These are phyloP conservation scores for Sparus aurata DNA, from an alignment of 2,797 vertebrate genomes.

Conservation along the genomic window DNA sequence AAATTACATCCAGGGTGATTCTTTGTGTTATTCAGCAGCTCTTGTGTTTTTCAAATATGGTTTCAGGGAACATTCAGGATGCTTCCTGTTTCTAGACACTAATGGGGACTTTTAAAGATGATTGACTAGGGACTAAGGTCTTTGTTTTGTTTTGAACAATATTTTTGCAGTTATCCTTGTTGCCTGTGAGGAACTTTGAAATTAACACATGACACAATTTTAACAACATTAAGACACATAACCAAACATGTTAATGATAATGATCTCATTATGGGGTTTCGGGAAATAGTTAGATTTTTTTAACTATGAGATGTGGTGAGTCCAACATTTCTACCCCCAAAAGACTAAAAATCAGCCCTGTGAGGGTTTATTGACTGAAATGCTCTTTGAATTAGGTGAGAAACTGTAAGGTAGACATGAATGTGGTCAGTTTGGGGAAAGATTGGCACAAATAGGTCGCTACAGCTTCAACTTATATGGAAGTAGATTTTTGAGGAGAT, in stretches of 20 bases:
- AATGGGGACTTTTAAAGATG: conserved; percentile 38
- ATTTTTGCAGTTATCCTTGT: neutral
- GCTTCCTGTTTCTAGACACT: conserved; percentile 22
- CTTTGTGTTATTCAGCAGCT: conserved; percentile 44
- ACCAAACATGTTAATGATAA: neutral
- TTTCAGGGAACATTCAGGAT: conserved; percentile 36
- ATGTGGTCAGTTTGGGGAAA: conserved; percentile 1
- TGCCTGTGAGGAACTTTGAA: conserved; percentile 8
- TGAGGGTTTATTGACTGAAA: conserved; percentile 37
- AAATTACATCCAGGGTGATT: conserved; percentile 48
- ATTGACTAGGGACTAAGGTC: conserved; percentile 19
- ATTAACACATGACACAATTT: neutral
- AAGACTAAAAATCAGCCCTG: neutral
- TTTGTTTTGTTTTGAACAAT: conserved; percentile 37
- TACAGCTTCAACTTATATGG: neutral
- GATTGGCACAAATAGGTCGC: neutral
- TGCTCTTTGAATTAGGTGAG: conserved; percentile 25
- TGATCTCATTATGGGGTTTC: neutral
- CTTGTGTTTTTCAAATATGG: conserved; percentile 37
- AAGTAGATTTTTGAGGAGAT: neutral
- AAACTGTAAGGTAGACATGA: conserved; percentile 8
- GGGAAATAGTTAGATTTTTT: neutral
- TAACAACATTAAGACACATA: conserved; percentile 1
- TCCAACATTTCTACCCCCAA: neutral
- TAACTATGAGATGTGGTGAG: neutral